Conservation (phyloP, 2,113 vertebrate genomes). For the Sphyrna mokarran region DNA sequence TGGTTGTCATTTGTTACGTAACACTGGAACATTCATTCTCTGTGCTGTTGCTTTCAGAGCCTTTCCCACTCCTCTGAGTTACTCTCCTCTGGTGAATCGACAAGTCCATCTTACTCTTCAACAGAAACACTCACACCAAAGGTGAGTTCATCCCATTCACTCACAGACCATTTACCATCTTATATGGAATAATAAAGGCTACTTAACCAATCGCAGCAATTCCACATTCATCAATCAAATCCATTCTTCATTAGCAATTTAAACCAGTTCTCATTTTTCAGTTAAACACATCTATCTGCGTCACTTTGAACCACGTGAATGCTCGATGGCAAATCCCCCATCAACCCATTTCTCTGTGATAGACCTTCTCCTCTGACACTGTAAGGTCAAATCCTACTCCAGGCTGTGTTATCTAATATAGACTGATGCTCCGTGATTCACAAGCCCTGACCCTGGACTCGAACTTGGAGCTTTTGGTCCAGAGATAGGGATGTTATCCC, state of each 20-base stretch:
- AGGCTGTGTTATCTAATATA: neutral
- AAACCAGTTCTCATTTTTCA: neutral
- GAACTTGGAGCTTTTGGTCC: too few relatives aligned
- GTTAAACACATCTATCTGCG: neutral
- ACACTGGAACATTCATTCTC: neutral
- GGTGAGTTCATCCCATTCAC: neutral
- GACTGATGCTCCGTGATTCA: neutral
- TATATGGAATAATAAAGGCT: neutral
- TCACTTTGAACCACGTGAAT: neutral
- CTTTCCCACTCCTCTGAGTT: neutral
- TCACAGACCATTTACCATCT: neutral
- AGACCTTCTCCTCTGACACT: neutral
- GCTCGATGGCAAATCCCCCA: neutral
- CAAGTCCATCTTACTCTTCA: constrained; percentile 29
- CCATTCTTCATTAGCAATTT: neutral
- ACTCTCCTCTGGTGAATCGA: constrained; percentile 32
- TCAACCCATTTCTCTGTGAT: neutral
- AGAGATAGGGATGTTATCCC: too few relatives aligned
- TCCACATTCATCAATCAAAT: neutral
- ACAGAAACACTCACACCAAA: constrained; percentile 36
- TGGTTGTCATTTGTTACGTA: neutral
- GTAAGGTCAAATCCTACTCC: neutral
- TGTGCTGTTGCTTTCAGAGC: constrained; percentile 7
- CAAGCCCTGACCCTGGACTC: too few relatives aligned
- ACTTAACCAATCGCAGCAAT: neutral